Percentiles rank a stretch among this genome's conserved stretches.
Evolutionary conservation across 64 coral and sea anemone species (phyloP).

Genomic region (Montipora sp.): DNA sequence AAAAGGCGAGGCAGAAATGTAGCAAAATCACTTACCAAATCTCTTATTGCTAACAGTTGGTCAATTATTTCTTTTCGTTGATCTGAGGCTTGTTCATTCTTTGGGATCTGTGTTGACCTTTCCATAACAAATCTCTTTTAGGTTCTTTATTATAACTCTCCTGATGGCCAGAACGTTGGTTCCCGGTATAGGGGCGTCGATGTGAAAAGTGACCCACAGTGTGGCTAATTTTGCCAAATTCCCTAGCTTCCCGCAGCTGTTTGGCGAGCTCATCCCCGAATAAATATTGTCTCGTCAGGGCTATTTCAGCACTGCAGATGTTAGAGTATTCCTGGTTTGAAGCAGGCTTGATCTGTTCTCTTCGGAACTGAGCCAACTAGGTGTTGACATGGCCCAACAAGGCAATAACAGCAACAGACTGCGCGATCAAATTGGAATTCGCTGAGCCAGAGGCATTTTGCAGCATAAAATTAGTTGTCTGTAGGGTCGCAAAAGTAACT

Average conservation of each 20-base stretch:
- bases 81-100: conserved; percentile 33
- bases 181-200: too few relatives aligned
- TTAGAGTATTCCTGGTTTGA: neutral
- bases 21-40: conserved; percentile 37
- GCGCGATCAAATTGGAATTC: too few relatives aligned
- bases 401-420: too few relatives aligned
- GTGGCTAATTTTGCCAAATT: neutral
- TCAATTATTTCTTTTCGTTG: conserved; percentile 44
- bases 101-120: neutral
- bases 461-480: neutral
- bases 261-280: conserved; percentile 23
- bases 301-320: conserved; percentile 9
- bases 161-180: too few relatives aligned
- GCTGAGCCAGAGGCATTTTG: neutral
- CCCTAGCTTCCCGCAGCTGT: neutral
- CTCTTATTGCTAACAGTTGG: conserved; percentile 2
- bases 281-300: conserved; percentile 46
- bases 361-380: conserved; percentile 12
- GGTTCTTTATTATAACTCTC: conserved; percentile 4
- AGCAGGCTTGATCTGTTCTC: conserved; percentile 54
- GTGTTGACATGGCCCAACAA: conserved; percentile 6
- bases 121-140: neutral
- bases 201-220: too few relatives aligned
- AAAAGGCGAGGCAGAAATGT: conserved; percentile 6
- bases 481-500: neutral